Evolutionary conservation across 2,888 invertebrate species (phyloP), one percentile per base, ranked within the genome.

Genomic region (Chironomus tentans): DNA sequence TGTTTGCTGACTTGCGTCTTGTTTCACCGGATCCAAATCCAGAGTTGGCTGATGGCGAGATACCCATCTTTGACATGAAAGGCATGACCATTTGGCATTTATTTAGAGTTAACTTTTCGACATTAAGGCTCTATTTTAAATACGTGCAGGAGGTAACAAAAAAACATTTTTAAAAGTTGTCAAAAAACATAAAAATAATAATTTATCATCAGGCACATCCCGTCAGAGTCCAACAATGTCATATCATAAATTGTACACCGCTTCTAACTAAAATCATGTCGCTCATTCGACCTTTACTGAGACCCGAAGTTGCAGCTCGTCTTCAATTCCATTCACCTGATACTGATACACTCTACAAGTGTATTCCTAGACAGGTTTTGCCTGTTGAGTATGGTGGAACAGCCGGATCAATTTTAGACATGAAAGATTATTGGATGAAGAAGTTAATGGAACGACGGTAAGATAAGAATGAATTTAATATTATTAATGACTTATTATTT

Each of bases 341-440:
- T 78, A 87, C 91, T 0, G 87, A 87, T 3, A 89, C 90, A 0
- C 82, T 91, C 0, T 89, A 86, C 80, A 85, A 90, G 72, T 88
- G 87, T 79, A 85, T 92, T 61, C 88, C 91, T 0, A 85, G 84
- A 78, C 88, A 90, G 65, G 82, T 91, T 76, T 80, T 91, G 73
- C 91, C 91, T 0, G 84, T 85, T 24, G 91, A 92, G 79, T 91
- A 90, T 78, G 91, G 91, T 38, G 91, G 91, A 0, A 85, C 86
- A 74, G 87, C 87, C 0, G 89, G 89, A n/a, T 84, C 86, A 65
- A 82, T 90, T 22, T 84, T 85, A 0, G 86, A 87, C 50, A 85
- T 91, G 69, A 90, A 90, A 80, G 82, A 85, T 48, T 82, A 86
- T 78, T 91, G 91, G 90, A 82, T 87, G 77, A 85, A 88, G 77